Conservation (phyloP, 1,140 invertebrate species). For the Drosophila dunni region DNA sequence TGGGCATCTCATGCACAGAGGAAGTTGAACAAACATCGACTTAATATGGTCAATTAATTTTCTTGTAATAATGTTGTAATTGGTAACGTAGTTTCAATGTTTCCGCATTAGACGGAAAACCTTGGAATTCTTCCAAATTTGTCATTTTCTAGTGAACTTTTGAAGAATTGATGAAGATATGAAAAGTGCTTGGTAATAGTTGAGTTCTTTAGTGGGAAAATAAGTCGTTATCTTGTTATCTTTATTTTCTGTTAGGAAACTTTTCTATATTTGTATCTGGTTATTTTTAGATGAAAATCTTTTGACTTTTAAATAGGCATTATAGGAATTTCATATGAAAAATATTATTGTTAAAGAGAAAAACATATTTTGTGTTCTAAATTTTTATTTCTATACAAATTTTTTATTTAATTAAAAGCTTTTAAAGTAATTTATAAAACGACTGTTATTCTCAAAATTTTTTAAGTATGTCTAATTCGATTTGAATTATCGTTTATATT, state of each 20-base stretch:
- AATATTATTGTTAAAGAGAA: too few relatives aligned
- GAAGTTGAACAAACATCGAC: slow-evolving; percentile 20
- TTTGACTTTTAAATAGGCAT: too few relatives aligned
- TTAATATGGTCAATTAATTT: slow-evolving; percentile 29
- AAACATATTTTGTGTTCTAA: too few relatives aligned
- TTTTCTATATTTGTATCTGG: too few relatives aligned
- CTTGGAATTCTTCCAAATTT: slow-evolving; percentile 10
- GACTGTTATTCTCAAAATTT: too few relatives aligned
- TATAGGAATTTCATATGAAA: too few relatives aligned
- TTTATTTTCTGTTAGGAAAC: background rate
- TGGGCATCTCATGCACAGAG: slow-evolving; percentile 8
- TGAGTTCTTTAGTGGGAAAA: background rate
- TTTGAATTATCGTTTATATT: background rate
- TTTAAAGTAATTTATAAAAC: too few relatives aligned
- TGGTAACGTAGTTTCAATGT: slow-evolving; percentile 18
- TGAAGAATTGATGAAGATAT: background rate
- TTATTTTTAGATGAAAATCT: too few relatives aligned
- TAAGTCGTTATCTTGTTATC: background rate
- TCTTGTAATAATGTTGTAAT: slow-evolving; percentile 39
- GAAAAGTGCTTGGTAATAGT: background rate
- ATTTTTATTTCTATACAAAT: too few relatives aligned
- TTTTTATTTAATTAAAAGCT: too few relatives aligned
- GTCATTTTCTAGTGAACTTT: background rate
- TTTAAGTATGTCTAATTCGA: too few relatives aligned
- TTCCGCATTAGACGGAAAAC: slow-evolving; percentile 32